Percentiles rank a stretch among this genome's conserved stretches.
Conservation (phyloP, 2,113 vertebrate species). For the Redunca redunca region DNA sequence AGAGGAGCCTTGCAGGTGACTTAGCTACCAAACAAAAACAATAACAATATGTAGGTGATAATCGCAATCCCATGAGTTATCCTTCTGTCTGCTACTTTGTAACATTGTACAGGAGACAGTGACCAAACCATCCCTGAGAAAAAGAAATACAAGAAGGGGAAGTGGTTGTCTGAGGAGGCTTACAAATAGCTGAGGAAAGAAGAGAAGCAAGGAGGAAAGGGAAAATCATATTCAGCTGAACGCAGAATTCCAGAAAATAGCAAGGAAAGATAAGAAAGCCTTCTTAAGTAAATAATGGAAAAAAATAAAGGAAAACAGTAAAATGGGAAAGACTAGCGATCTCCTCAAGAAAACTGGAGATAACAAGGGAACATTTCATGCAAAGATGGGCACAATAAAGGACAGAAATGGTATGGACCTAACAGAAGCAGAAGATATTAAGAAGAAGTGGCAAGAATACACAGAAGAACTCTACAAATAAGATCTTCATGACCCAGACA, state of each 20-base stretch:
- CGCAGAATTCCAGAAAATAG: not conserved
- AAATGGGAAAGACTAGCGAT: not conserved
- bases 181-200: not conserved
- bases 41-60: not conserved
- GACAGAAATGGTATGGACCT: not conserved
- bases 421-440: not conserved
- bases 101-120: not conserved
- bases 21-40: not conserved
- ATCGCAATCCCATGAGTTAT: rapidly evolving
- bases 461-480: not conserved
- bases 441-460: not conserved
- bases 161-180: not conserved
- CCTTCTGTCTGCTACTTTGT: not conserved
- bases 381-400: not conserved
- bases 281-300: not conserved
- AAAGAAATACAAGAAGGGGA: not conserved
- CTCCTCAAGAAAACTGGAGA: not conserved
- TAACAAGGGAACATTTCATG: not conserved
- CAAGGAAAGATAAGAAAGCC: not conserved
- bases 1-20: not conserved
- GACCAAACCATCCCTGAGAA: not conserved
- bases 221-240: not conserved
- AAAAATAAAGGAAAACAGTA: not conserved
- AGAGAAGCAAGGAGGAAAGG: not conserved
- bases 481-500: not conserved